These are phyloP conservation scores for Urophycis tenuis DNA, from an alignment of 2,797 vertebrate species.

Conservation along the genomic window DNA sequence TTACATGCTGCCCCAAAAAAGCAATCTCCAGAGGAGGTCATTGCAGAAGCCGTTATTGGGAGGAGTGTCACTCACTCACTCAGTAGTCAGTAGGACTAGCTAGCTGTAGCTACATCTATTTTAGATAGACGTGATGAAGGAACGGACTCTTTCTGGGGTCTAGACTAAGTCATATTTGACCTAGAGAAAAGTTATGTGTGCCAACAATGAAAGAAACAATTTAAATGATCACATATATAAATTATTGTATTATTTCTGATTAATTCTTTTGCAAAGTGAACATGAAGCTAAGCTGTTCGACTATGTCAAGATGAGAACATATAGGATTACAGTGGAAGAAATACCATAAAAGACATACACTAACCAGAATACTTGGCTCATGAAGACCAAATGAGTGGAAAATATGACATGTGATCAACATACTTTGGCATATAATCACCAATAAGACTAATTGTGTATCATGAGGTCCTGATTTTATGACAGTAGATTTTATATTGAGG, in stretches of 20 bases:
- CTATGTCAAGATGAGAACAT: neutral
- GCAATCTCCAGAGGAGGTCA: neutral
- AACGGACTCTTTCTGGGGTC: neutral
- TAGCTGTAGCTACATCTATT: no score
- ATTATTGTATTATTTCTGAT: neutral
- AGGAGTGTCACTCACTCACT: neutral
- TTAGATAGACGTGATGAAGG: neutral
- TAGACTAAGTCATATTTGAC: neutral
- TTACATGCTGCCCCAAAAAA: neutral
- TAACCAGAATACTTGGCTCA: neutral
- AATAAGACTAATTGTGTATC: neutral
- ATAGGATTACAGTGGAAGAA: neutral
- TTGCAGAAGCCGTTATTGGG: no score
- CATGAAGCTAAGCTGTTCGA: neutral
- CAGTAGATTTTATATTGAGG: neutral
- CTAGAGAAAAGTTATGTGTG: neutral
- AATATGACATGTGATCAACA: neutral
- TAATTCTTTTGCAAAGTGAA: neutral
- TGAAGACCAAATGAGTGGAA: neutral
- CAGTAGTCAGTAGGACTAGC: no score
- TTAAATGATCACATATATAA: neutral
- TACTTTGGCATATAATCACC: neutral
- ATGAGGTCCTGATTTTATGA: neutral
- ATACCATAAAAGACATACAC: neutral
- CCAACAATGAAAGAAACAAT: neutral